Conservation (phyloP, 2,113 vertebrate genomes). For the Greenwoodochromis staneri region DNA sequence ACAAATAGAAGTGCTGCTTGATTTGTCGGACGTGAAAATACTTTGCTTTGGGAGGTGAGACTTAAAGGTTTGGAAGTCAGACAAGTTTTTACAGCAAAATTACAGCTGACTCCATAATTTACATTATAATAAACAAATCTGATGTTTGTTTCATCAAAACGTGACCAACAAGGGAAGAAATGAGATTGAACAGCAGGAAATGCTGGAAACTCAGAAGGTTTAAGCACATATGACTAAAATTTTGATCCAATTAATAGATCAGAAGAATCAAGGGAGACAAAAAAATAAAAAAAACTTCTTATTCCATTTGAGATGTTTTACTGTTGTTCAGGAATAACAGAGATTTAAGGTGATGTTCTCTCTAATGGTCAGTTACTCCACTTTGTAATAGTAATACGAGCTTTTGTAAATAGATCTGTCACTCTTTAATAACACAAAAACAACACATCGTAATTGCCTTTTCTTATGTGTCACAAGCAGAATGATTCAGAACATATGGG, state of each 20-base stretch:
- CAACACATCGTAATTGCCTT: background rate
- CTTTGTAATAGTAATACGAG: background rate
- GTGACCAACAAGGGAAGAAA: background rate
- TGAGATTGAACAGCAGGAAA: background rate
- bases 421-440: background rate
- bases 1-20: background rate
- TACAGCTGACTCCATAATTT: background rate
- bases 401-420: background rate
- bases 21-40: background rate
- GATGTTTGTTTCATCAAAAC: background rate
- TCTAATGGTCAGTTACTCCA: background rate
- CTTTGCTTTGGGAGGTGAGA: background rate
- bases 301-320: background rate
- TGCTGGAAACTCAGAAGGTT: background rate
- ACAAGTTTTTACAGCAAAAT: background rate
- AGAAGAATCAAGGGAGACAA: background rate
- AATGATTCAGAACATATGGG: background rate
- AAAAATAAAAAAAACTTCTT: background rate
- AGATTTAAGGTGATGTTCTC: background rate
- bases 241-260: background rate
- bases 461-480: background rate
- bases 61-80: background rate
- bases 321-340: background rate
- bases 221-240: background rate
- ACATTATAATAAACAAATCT: background rate